Base-by-base conservation (phyloP, 2,797 vertebrate species). In the Microchirus variegatus region DNA sequence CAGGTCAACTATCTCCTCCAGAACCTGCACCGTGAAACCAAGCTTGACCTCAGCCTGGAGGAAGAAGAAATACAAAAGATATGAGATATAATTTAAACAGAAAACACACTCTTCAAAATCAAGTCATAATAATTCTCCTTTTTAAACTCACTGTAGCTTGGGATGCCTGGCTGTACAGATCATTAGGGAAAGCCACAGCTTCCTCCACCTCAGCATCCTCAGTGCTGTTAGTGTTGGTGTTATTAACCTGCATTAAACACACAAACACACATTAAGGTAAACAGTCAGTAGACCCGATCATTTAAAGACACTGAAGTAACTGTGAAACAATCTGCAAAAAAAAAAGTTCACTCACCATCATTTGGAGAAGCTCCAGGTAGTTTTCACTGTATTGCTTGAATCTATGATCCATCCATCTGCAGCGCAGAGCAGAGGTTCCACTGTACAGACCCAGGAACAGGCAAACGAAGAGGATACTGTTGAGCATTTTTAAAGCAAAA, bases 321-420 rank as follows among this genome's bases (percentile, higher is more conserved):
- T 59, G 22, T 1, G 14, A 9, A 38, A 61, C 1, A 9, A 10
- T 0, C 18, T 18, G 1, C 9, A 12, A 26, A 41, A 8, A 49
- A n/a, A n/a, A 10, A 52, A 44, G 13, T 4, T 0, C 3, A 69
- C 83, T 83, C 18, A 88, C 87, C 90, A 91, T 75, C 0, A 13
- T 45, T 0, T 73, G 58, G 9, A 91, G 70, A 0, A 87, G 77
- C 26, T 14, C 3, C 69, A 89, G 1, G 31, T 42, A 75, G 0
- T 4, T 45, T 10, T 47, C 6, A 36, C 78, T 89, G 71, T 71
- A 53, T 36, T 81, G 60, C 38, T 0, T 48, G 77, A 90, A 91
- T 44, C 82, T 83, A 0, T 77, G 54, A 16, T 76, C 36, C 65
- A 89, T 69, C 90, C 90, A 90, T 3, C 19, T 67, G 78, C 89